Base-by-base conservation (phyloP, 2,797 vertebrate genomes). In the Tapera naevia region DNA sequence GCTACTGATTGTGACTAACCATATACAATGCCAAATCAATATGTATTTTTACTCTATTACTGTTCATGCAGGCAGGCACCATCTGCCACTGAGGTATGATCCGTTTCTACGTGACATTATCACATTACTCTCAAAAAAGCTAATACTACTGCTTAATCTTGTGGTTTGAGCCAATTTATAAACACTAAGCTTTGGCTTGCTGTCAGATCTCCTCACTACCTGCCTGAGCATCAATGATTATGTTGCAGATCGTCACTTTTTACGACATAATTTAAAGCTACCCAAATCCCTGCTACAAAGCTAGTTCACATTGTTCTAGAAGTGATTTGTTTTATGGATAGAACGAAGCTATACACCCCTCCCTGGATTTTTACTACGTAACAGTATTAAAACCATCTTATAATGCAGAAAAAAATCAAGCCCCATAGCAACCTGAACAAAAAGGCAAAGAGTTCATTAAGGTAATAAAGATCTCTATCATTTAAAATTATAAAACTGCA, bases 61-160 rank as follows among this genome's bases (percentile, higher is more conserved):
- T 64, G 75, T 91, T 87, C 67, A 91, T 57, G 71, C 3, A 91
- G 73, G 88, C 86, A 96, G 75, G 82, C 3, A 17, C 93, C 93
- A 96, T 96, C 93, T 97, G 95, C 81, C 85, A 84, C 33, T 1
- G 22, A 89, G 56, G 74, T 87, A 94, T 86, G 79, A 94, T 81
- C 88, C 33, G 4, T 91, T 90, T 78, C 91, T 88, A 78, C 0
- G 1, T 91, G 94, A 94, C 93, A 96, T 96, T 91, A 97, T 97
- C 96, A 94, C 69, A 43, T 97, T 97, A 95, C 94, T 92, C 86
- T 76, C 12, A 11, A 95, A 93, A 90, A 95, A 89, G 94, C 73
- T 95, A 96, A 96, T 82, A 74, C 46, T 92, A 75, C 91, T 65
- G 80, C 51, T 90, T 95, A 96, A 93, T 92, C 94, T 91, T 89